A percentile compares a stretch with the other conserved stretches of the same genome.
These are phyloP conservation scores for Colletes collaris DNA, from an alignment of 2,888 invertebrate species.

Conservation along the genomic window DNA sequence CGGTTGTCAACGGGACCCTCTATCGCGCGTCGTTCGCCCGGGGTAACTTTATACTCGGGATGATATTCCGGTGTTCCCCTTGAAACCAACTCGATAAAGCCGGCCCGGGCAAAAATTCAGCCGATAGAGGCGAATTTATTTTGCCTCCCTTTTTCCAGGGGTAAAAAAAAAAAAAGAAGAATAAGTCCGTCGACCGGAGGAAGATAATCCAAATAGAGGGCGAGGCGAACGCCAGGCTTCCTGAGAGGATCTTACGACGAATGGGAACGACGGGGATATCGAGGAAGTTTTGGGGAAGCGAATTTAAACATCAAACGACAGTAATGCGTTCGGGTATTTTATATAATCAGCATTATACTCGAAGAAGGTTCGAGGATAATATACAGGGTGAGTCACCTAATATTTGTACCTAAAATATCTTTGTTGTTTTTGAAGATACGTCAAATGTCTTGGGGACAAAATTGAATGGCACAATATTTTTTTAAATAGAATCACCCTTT, in stretches of 20 bases:
- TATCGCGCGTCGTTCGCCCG: slow-evolving; percentile 45
- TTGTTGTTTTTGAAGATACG: too few species aligned
- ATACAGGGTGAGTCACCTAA: too few species aligned
- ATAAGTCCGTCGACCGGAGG: background rate
- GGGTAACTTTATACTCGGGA: slow-evolving; percentile 56
- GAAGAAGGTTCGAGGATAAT: too few species aligned
- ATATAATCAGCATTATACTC: background rate
- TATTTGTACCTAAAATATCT: too few species aligned
- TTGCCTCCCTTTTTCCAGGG: background rate
- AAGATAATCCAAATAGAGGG: slow-evolving; percentile 29
- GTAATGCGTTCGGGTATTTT: background rate
- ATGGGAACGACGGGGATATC: background rate
- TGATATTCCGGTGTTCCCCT: slow-evolving; percentile 34
- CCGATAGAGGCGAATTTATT: slow-evolving; percentile 54
- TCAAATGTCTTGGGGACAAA: too few species aligned
- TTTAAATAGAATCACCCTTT: too few species aligned
- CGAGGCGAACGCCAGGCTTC: slow-evolving; percentile 2
- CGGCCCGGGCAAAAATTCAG: slow-evolving; percentile 43
- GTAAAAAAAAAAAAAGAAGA: background rate
- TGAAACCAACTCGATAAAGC: slow-evolving; percentile 50
- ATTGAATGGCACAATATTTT: too few species aligned
- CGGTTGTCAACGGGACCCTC: slow-evolving; percentile 47
- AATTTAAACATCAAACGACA: slow-evolving; percentile 1
- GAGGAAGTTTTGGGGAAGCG: background rate
- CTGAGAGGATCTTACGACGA: background rate